Conservation (phyloP, 2,797 vertebrate species). For the Karalla daura region DNA sequence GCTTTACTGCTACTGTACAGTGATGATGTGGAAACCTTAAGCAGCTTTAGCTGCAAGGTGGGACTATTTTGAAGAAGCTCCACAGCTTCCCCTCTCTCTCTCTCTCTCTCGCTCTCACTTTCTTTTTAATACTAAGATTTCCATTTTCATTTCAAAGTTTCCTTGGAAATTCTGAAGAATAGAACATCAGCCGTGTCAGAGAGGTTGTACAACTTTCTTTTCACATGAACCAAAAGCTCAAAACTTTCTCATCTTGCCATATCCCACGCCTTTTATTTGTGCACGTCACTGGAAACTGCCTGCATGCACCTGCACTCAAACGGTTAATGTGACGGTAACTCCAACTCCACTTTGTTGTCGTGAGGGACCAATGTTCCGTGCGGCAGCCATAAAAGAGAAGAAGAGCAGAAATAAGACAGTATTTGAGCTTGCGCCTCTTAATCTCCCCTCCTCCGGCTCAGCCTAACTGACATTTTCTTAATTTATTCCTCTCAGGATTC, state of each 20-base stretch:
- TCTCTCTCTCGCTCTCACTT: neutral
- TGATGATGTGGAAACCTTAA: conserved; percentile 38
- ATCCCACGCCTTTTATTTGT: neutral
- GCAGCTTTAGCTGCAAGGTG: conserved; percentile 57
- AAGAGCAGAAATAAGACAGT: conserved; percentile 70
- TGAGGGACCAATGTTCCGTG: conserved; percentile 55
- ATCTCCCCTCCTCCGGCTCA: conserved; percentile 80
- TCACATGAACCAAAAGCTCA: neutral
- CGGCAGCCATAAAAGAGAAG: conserved; percentile 56
- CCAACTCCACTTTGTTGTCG: conserved; percentile 37
- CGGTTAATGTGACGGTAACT: conserved; percentile 28
- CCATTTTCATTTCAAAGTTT: conserved; percentile 38
- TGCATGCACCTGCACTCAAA: neutral
- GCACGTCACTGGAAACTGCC: neutral
- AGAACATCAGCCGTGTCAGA: conserved; percentile 27
- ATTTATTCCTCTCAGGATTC: conserved; percentile 83
- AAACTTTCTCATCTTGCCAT: conserved; percentile 22
- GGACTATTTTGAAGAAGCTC: conserved; percentile 42
- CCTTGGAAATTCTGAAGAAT: conserved; percentile 13
- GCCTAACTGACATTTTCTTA: conserved; percentile 83
- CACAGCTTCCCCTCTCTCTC: conserved; percentile 6
- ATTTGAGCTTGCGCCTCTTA: conserved; percentile 69
- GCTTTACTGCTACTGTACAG: conserved; percentile 13
- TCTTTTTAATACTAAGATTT: conserved; percentile 28
- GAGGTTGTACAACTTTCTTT: conserved; percentile 5